These are phyloP conservation scores for Pseudomyrmex gracilis DNA, from an alignment of 1,140 invertebrate species.

Conservation along the genomic window DNA sequence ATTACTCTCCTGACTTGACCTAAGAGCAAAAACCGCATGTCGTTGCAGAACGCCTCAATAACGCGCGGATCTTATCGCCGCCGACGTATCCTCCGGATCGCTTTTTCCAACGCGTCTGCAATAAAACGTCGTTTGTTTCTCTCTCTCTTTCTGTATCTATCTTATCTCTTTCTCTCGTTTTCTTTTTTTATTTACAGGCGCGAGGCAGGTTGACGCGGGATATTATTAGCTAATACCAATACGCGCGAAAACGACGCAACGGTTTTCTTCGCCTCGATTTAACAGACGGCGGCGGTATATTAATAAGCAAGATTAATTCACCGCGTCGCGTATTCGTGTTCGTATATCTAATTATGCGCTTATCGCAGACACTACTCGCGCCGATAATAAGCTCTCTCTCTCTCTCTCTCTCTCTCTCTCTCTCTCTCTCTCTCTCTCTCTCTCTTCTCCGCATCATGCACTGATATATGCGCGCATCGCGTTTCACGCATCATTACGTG, in stretches of 20 bases:
- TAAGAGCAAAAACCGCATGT: conserved; percentile 29
- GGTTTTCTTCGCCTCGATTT: conserved; percentile 39
- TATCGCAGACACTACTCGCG: conserved; percentile 50
- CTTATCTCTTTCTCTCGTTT: neutral
- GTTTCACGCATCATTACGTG: conserved; percentile 59
- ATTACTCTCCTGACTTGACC: conserved; percentile 36
- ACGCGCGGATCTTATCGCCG: conserved; percentile 45
- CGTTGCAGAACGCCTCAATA: conserved; percentile 34
- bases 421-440: neutral
- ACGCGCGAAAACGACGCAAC: conserved; percentile 17
- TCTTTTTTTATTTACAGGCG: neutral
- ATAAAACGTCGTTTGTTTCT: conserved; percentile 50
- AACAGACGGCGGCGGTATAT: conserved; percentile 31
- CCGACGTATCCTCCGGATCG: conserved; percentile 26
- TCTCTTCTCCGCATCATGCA: conserved; percentile 31
- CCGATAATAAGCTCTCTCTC: conserved; percentile 56
- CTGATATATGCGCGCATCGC: conserved; percentile 14
- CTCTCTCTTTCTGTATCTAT: neutral
- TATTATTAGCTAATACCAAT: conserved; percentile 45
- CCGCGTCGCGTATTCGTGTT: conserved; percentile 34
- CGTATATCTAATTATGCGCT: conserved; percentile 64
- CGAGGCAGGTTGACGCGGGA: conserved; percentile 24
- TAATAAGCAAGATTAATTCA: conserved; percentile 64
- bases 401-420: neutral
- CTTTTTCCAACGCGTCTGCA: conserved; percentile 35